Conservation (phyloP, 2,888 invertebrate genomes). For the Lagria hirta region DNA sequence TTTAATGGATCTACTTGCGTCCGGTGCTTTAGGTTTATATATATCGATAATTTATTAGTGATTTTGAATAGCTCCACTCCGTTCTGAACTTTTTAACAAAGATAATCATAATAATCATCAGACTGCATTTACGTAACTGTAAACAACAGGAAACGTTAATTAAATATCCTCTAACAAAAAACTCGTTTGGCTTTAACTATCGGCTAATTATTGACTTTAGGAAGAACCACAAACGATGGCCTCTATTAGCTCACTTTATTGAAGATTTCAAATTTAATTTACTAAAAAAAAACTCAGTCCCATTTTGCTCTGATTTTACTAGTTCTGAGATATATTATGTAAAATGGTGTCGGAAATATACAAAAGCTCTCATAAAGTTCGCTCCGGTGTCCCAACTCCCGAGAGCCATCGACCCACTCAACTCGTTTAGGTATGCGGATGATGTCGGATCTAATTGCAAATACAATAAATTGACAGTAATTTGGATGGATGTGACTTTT, state of each 20-base stretch:
- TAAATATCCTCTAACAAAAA: constrained; percentile 8
- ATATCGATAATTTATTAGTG: too few relatives aligned
- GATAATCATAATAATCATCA: constrained; percentile 7
- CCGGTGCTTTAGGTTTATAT: too few relatives aligned
- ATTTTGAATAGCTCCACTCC: too few relatives aligned
- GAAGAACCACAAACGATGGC: neutral
- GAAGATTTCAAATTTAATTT: too few relatives aligned
- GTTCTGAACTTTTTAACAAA: constrained; percentile 2
- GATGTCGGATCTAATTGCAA: constrained; percentile 15
- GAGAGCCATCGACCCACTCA: constrained; percentile 17
- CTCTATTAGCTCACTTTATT: too few relatives aligned
- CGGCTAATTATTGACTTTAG: constrained; percentile 5
- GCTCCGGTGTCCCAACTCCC: constrained; percentile 10
- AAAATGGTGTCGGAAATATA: constrained; percentile 2
- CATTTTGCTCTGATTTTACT: too few relatives aligned
- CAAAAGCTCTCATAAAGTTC: constrained; percentile 15
- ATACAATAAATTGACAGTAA: constrained; percentile 11
- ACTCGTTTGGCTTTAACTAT: constrained; percentile 11
- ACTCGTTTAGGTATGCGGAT: constrained; percentile 14
- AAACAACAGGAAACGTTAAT: constrained; percentile 16
- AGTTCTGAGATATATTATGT: constrained; percentile 9
- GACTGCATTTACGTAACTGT: constrained; percentile 10
- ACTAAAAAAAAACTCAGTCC: too few relatives aligned
- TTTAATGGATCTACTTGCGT: too few relatives aligned
- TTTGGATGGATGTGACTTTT: constrained; percentile 5